phyloP scores from a whole-genome alignment of 2,113 vertebrate species.

The Thryonomys swinderianus region DNA sequence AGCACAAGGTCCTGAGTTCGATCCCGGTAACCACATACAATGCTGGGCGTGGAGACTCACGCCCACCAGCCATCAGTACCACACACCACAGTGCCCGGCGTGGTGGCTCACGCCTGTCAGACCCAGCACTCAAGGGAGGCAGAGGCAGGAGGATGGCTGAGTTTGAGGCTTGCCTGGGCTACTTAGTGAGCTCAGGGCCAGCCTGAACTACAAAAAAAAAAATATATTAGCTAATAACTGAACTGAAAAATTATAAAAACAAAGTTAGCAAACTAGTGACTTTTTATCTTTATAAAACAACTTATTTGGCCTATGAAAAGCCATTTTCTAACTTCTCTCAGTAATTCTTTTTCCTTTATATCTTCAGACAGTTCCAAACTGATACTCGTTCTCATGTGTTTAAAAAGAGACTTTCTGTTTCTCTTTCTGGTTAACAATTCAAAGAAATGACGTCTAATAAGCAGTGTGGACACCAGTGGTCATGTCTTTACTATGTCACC shows the following conservation, averaged over 20 bases:
- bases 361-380: constrained; percentile 8
- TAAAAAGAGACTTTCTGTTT: not conserved
- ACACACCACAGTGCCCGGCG: too few relatives aligned
- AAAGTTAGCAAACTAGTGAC: not conserved
- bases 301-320: not conserved
- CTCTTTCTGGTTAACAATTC: not conserved
- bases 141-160: too few relatives aligned
- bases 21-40: too few relatives aligned
- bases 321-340: constrained; percentile 5
- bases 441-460: not conserved
- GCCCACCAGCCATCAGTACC: too few relatives aligned
- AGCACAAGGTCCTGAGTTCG: too few relatives aligned
- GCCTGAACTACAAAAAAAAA: too few relatives aligned
- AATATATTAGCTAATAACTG: too few relatives aligned
- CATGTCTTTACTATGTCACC: not conserved
- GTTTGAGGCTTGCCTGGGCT: too few relatives aligned
- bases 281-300: constrained; percentile 43
- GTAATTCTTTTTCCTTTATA: constrained; percentile 8
- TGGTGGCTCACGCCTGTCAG: too few relatives aligned
- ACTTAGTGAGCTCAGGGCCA: too few relatives aligned
- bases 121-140: too few relatives aligned
- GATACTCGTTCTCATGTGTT: not conserved
- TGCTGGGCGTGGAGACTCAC: too few relatives aligned
- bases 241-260: not conserved
- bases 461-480: not conserved